phyloP scores from a whole-genome alignment of 1,140 invertebrate genomes.

The Bradynema listronoti region DNA sequence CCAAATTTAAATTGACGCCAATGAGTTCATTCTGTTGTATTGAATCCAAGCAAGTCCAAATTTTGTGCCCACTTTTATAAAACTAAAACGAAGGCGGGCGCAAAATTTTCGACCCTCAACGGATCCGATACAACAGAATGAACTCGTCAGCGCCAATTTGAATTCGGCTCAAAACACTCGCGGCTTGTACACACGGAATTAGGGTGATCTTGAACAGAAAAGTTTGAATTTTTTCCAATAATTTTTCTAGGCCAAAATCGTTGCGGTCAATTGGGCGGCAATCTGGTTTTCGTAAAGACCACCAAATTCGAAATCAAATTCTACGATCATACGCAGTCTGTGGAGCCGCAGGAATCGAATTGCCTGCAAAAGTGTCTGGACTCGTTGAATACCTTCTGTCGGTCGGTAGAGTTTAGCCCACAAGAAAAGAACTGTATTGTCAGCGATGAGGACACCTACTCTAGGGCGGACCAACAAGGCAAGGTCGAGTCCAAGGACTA shows the following conservation, averaged over 20 bases:
- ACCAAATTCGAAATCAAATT: slow-evolving; percentile 58
- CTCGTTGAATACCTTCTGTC: slow-evolving; percentile 57
- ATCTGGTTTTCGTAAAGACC: slow-evolving; percentile 57
- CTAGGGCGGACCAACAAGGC: slow-evolving; percentile 57
- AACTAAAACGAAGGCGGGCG: too few species aligned
- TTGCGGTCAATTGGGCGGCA: slow-evolving; percentile 54
- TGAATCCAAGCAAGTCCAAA: too few species aligned
- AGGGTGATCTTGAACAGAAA: too few species aligned
- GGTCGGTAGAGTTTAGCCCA: slow-evolving; percentile 55
- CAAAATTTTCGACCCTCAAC: too few species aligned
- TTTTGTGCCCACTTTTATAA: too few species aligned
- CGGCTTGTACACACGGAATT: too few species aligned
- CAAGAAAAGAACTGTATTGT: slow-evolving; percentile 57
- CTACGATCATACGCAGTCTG: slow-evolving; percentile 58
- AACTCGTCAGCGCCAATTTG: too few species aligned
- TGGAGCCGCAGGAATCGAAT: slow-evolving; percentile 57
- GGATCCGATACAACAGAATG: too few species aligned
- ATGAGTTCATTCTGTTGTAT: too few species aligned
- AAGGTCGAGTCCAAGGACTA: slow-evolving; percentile 54
- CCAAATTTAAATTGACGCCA: too few species aligned
- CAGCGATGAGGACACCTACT: slow-evolving; percentile 57
- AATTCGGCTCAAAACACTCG: too few species aligned
- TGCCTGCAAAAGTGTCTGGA: slow-evolving; percentile 57
- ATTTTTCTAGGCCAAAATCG: slow-evolving; percentile 44
- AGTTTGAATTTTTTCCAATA: too few species aligned